Conservation (phyloP, 2,797 vertebrate species). For the Pachyuromys duprasi region DNA sequence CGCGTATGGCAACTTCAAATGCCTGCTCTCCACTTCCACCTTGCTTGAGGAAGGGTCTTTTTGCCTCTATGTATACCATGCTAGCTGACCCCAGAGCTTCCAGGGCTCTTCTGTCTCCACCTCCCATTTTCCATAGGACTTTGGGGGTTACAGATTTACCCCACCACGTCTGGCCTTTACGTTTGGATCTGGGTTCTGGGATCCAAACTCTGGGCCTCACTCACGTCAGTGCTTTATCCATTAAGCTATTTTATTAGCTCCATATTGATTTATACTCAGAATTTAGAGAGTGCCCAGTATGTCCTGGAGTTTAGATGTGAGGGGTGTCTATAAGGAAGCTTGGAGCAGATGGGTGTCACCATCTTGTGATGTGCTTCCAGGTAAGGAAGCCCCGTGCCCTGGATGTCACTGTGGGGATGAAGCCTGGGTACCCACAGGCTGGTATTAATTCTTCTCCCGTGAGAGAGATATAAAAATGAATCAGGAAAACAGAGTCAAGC, state of each 20-base stretch:
- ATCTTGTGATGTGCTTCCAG: background rate
- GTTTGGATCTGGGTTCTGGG: background rate
- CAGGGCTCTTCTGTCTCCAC: too few relatives aligned
- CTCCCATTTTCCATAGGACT: background rate
- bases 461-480: background rate
- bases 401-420: background rate
- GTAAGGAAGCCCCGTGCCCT: background rate
- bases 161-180: background rate
- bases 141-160: background rate
- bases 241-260: background rate
- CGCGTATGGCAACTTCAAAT: background rate
- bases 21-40: background rate
- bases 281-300: background rate
- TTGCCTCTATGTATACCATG: background rate
- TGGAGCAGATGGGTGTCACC: fast-evolving
- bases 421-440: too few relatives aligned
- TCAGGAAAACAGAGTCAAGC: background rate
- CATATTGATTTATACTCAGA: background rate
- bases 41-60: background rate
- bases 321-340: background rate
- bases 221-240: background rate
- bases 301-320: background rate
- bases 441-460: background rate
- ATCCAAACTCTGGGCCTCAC: too few relatives aligned
- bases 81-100: background rate